Evolutionary conservation across 2,888 invertebrate genomes (phyloP), one percentile per base, ranked within the genome.

Genomic region (Pammene aurita): DNA sequence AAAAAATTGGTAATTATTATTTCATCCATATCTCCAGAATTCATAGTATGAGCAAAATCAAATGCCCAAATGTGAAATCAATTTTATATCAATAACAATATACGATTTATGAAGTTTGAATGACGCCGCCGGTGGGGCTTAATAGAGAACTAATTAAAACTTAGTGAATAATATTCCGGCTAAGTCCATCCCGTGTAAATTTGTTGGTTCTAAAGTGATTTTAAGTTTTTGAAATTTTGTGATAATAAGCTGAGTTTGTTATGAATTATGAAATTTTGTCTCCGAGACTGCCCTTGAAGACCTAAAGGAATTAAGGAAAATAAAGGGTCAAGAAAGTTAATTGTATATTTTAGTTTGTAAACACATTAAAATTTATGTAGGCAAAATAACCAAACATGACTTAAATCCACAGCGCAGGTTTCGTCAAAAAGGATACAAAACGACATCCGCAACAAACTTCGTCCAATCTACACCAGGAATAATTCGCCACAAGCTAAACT

Each of bases 141-240:
- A 62, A 62, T 62, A 61, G 61, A 62, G 50, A 62, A 62, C 61
- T 62, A 62, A 62, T 62, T 62, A 55, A 62, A 62, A 62, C 61
- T 62, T 62, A 62, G n/a, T 62, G 61, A 62, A 62, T 62, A 50
- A 62, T 62, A 62, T 42, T 16, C 41, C n/a, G 18, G 69, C 57
- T 62, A 54, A 66, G 64, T 56, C 50, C 26, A 50, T 58, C 57
- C 57, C 50, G 50, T 56, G 52, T 57, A 64, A 68, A 63, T 68
- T 69, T 58, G 69, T 60, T 41, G 54, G 57, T 60, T 4, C 54
- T 55, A 55, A 69, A 69, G 69, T 69, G 58, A 64, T 54, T 64
- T 64, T 55, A 68, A 58, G 68, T 64, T 65, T 58, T 58, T 48
- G 61, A 41, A 63, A 63, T 56, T 35, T 14, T 9, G 7, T 44